phyloP scores from a whole-genome alignment of 2,113 vertebrate genomes.

The Phrynosoma platyrhinos region DNA sequence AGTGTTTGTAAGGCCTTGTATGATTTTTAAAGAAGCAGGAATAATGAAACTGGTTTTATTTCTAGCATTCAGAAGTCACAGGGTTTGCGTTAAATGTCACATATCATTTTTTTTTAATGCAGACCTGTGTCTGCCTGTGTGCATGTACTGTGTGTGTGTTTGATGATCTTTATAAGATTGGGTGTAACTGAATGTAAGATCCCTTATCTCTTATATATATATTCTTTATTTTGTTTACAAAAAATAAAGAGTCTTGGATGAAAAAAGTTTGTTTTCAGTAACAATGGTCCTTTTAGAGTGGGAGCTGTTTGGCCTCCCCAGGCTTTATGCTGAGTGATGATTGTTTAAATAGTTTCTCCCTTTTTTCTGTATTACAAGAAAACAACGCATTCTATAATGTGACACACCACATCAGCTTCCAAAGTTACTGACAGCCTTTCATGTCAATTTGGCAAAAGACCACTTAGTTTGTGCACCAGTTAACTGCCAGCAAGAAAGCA shows the following conservation, averaged over 20 bases:
- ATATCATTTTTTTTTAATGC: too few species aligned
- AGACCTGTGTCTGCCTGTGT: too few species aligned
- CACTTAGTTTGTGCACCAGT: conserved; percentile 34
- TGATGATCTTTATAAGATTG: too few species aligned
- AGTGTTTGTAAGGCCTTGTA: too few species aligned
- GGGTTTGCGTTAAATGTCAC: too few species aligned
- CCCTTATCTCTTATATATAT: neutral
- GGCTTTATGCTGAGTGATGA: neutral
- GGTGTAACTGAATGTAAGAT: too few species aligned
- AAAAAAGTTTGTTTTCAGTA: conserved; percentile 54
- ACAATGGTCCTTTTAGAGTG: conserved; percentile 64
- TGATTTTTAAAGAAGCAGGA: too few species aligned
- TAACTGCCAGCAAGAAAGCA: conserved; percentile 50
- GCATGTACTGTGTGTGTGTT: too few species aligned
- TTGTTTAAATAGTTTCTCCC: conserved; percentile 68
- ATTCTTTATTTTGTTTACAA: neutral
- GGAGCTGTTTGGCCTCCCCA: neutral
- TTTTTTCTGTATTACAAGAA: conserved; percentile 70
- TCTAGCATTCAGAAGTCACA: too few species aligned
- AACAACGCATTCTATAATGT: conserved; percentile 64
- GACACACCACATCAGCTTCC: conserved; percentile 59
- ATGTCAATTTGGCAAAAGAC: conserved; percentile 42
- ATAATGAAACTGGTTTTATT: too few species aligned
- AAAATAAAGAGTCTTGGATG: conserved; percentile 30
- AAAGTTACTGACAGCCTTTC: conserved; percentile 26